A percentile compares a stretch with the other conserved stretches of the same genome.
These are phyloP conservation scores for Frankliniella fusca DNA, from an alignment of 2,888 invertebrate genomes.

Conservation along the genomic window DNA sequence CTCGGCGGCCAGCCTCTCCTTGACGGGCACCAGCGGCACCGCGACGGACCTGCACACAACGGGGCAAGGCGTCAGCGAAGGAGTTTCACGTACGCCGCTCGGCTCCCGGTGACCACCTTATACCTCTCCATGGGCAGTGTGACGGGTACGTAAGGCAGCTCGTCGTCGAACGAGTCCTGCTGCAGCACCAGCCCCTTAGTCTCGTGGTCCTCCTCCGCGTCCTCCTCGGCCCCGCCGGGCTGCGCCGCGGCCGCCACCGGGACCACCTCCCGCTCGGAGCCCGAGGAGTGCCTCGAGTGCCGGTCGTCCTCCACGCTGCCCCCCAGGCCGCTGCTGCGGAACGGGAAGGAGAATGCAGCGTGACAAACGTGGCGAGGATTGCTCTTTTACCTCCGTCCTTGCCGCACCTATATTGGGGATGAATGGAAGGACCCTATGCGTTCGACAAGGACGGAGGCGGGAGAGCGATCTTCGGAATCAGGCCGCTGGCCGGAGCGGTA, in stretches of 20 bases:
- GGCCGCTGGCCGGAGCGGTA: no score
- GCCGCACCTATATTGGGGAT: no score
- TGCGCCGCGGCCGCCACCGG: conserved; percentile 27
- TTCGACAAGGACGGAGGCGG: no score
- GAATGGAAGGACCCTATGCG: no score
- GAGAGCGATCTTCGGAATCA: no score
- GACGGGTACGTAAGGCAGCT: conserved; percentile 85
- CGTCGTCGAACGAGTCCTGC: conserved; percentile 76
- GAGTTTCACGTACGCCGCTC: neutral
- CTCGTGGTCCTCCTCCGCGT: conserved; percentile 64
- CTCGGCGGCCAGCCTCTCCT: conserved; percentile 60
- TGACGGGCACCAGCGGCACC: conserved; percentile 74
- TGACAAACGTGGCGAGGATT: no score
- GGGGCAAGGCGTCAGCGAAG: neutral
- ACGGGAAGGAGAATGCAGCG: neutral
- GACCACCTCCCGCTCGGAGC: conserved; percentile 29
- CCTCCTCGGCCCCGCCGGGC: conserved; percentile 44
- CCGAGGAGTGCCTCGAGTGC: conserved; percentile 41
- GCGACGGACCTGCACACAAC: conserved; percentile 56
- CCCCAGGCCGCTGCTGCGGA: neutral
- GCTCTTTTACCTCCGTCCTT: no score
- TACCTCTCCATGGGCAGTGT: conserved; percentile 76
- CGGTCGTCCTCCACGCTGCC: conserved; percentile 34
- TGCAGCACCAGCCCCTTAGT: conserved; percentile 70
- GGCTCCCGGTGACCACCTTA: neutral